Percentiles rank a stretch among this genome's conserved stretches.
These are phyloP conservation scores for Nudaria mundana DNA, from an alignment of 2,888 invertebrate genomes.

Conservation along the genomic window DNA sequence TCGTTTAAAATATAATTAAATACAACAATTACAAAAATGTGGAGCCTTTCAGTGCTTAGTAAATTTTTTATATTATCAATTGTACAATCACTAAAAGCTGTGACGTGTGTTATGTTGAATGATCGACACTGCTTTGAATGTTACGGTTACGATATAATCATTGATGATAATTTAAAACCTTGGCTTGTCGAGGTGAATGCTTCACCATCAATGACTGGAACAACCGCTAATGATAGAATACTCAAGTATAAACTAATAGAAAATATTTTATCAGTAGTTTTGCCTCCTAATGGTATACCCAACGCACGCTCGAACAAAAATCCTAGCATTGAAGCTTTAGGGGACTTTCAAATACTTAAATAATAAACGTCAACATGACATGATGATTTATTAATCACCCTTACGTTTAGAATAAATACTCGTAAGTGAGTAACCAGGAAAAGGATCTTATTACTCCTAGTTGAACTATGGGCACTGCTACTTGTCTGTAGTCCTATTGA, in stretches of 20 bases:
- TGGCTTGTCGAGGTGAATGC: constrained; percentile 98
- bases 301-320: constrained; percentile 95
- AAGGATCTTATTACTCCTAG: too few relatives aligned
- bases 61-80: too few relatives aligned
- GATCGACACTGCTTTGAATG: constrained; percentile 96
- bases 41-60: too few relatives aligned
- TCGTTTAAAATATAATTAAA: too few relatives aligned
- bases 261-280: constrained; percentile 93
- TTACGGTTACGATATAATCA: constrained; percentile 98
- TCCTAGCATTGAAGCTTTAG: constrained; percentile 87
- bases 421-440: too few relatives aligned
- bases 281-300: constrained; percentile 93
- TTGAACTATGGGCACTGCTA: too few relatives aligned
- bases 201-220: constrained; percentile 96
- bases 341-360: constrained; percentile 92
- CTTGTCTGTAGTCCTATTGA: too few relatives aligned
- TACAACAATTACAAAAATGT: too few relatives aligned
- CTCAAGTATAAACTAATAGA: constrained; percentile 96
- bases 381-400: too few relatives aligned
- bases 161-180: constrained; percentile 95
- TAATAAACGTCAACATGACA: too few relatives aligned
- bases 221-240: constrained; percentile 96
- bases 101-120: constrained; percentile 95
- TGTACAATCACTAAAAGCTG: constrained; percentile 95
- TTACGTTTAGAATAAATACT: too few relatives aligned